Base-by-base conservation (phyloP, 2,888 invertebrate genomes). In the Ctena decussata region DNA sequence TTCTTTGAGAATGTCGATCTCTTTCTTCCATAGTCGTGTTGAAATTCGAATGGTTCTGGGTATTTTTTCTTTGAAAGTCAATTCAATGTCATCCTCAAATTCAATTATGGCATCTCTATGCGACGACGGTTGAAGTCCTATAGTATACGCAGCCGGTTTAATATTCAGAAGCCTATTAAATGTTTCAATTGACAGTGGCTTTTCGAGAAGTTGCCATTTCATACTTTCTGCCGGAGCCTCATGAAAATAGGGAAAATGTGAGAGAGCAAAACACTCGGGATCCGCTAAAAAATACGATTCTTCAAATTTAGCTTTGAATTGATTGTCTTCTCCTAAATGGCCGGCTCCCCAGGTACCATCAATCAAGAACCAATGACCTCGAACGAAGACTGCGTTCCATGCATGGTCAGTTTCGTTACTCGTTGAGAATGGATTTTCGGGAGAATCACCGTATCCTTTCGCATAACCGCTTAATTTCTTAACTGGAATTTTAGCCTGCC, bases 301-400 rank as follows among this genome's bases (percentile, higher is more conserved):
- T 12, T 80, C 75, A 39, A 83, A 83, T 3, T 70, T 24, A 27
- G 65, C 82, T 49, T 81, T 53, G 41, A 70, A 87, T 41, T 77
- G 32, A 0, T 70, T 71, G 18, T 46, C 27, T 30, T 65, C 69
- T n/a, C 80, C 72, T 18, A 89, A 6, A 46, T 87, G 76, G 5
- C 90, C 89, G 0, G 89, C 81, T 72, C 90, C 90, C 90, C 90
- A 90, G 6, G 89, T 85, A 46, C 84, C 77, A 73, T 90, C 90
- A 8, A 90, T 24, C 15, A 86, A 79, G 39, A 65, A 44, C 90
- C 90, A 90, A 44, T 83, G 73, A 0, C 77, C 80, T 11, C 75
- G 65, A 1, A 87, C 8, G 8, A 72, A 65, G 18, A 90, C 85
- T 0, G 83, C 89, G 77, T 89, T 90, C 90, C 90, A 90, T 32